A percentile compares a stretch with the other conserved stretches of the same genome.
Conservation (phyloP, 1,140 invertebrate genomes). For the Carposina sasakii region DNA sequence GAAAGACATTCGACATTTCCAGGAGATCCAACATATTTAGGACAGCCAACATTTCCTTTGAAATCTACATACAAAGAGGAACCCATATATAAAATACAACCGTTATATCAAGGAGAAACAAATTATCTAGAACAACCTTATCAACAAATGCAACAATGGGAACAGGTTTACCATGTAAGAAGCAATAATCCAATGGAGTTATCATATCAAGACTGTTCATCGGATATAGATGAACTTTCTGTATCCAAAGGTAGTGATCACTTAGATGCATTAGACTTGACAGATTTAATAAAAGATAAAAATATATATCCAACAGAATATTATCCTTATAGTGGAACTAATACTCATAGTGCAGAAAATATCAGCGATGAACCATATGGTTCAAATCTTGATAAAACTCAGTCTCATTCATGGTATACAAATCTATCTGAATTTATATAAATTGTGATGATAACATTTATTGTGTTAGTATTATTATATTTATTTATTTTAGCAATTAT, state of each 20-base stretch:
- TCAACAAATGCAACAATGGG: not conserved
- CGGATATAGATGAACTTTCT: too few relatives aligned
- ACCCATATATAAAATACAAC: too few relatives aligned
- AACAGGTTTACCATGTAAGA: not conserved
- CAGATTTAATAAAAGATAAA: slow-evolving; percentile 18
- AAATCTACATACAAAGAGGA: too few relatives aligned
- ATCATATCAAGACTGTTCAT: not conserved
- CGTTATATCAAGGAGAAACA: too few relatives aligned
- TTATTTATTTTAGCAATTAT: too few relatives aligned
- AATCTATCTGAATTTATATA: not conserved
- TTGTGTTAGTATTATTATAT: too few relatives aligned
- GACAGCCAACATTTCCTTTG: too few relatives aligned
- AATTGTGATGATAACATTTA: too few relatives aligned
- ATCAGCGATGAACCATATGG: not conserved
- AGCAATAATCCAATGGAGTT: not conserved
- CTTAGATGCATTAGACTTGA: not conserved
- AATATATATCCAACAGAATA: slow-evolving; percentile 32
- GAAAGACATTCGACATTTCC: too few relatives aligned
- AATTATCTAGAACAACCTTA: too few relatives aligned
- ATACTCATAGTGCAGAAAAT: slow-evolving; percentile 12
- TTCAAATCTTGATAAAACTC: not conserved
- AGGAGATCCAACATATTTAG: too few relatives aligned
- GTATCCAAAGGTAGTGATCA: too few relatives aligned
- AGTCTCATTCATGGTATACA: not conserved
- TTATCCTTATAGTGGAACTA: slow-evolving; percentile 23